phyloP scores from a whole-genome alignment of 2,888 invertebrate genomes.

The Molorchus minor region DNA sequence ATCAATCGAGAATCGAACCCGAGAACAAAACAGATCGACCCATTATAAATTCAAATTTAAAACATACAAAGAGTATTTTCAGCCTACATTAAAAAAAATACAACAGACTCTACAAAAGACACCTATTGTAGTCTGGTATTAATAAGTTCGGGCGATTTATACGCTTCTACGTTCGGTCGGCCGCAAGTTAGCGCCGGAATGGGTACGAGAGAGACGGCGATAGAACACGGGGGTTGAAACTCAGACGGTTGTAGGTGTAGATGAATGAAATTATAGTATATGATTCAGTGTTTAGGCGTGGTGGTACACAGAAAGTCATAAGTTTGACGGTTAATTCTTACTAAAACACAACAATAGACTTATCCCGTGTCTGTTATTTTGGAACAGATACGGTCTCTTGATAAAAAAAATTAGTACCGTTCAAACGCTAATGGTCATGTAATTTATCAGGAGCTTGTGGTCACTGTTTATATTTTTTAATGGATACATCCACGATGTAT shows the following conservation, averaged over 20 bases:
- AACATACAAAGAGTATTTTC: conserved; percentile 39
- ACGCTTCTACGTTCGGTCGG: conserved; percentile 31
- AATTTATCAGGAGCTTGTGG: too few species aligned
- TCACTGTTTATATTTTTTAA: too few species aligned
- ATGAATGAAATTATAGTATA: conserved; percentile 45
- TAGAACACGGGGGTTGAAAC: conserved; percentile 40
- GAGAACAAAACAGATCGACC: conserved; percentile 31
- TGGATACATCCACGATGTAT: too few species aligned
- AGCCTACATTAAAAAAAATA: conserved; percentile 49
- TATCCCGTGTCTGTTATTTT: conserved; percentile 31
- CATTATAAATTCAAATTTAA: conserved; percentile 37
- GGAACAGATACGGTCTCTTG: conserved; percentile 22
- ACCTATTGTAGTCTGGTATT: conserved; percentile 56
- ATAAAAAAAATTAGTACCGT: too few species aligned
- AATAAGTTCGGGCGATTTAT: conserved; percentile 51
- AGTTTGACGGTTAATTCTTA: conserved; percentile 40
- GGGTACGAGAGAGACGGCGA: conserved; percentile 33
- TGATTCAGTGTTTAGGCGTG: conserved; percentile 45
- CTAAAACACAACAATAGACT: conserved; percentile 34
- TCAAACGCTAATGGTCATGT: too few species aligned
- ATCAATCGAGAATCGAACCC: conserved; percentile 27
- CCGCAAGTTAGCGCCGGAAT: conserved; percentile 6
- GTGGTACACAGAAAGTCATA: conserved; percentile 39
- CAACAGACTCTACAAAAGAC: conserved; percentile 51
- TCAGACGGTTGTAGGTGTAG: conserved; percentile 44